Conservation (phyloP, 92 coral and sea anemone genomes). For the Plumapathes pennacea region DNA sequence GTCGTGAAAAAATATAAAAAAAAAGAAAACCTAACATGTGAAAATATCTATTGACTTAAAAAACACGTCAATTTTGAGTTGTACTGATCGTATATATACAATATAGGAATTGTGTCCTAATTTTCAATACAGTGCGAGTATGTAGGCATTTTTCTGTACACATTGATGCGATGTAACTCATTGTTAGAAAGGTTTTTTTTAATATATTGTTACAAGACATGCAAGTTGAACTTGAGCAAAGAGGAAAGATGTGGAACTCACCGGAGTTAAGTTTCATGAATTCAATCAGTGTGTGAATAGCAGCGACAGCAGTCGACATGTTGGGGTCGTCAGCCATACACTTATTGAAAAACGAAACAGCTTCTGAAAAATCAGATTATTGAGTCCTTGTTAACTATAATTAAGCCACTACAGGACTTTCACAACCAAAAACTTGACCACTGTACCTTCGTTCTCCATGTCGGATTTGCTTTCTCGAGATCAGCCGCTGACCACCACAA, state of each 20-base stretch:
- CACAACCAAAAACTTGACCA: neutral
- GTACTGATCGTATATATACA: no score
- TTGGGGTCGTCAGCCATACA: conserved; percentile 91
- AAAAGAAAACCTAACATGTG: no score
- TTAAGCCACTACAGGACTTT: neutral
- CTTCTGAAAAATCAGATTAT: conserved; percentile 42
- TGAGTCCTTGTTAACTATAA: neutral
- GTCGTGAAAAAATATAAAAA: no score
- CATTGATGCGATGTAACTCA: no score
- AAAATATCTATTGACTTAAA: no score
- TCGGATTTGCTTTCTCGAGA: conserved; percentile 9
- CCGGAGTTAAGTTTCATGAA: conserved; percentile 78
- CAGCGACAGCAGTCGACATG: conserved; percentile 90
- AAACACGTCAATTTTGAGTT: no score
- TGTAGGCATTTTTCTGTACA: no score
- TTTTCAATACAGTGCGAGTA: no score
- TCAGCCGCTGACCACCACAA: conserved; percentile 50
- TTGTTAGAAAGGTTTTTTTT: no score
- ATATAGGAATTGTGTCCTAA: no score
- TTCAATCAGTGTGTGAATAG: conserved; percentile 85
- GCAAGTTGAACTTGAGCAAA: no score
- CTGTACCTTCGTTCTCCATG: conserved; percentile 92
- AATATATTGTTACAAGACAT: no score
- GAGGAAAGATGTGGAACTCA: neutral
- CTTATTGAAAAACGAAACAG: conserved; percentile 72